Percentiles rank a stretch among this genome's conserved stretches.
These are phyloP conservation scores for Rhogogaster chlorosoma DNA, from an alignment of 2,888 invertebrate genomes.

Conservation along the genomic window DNA sequence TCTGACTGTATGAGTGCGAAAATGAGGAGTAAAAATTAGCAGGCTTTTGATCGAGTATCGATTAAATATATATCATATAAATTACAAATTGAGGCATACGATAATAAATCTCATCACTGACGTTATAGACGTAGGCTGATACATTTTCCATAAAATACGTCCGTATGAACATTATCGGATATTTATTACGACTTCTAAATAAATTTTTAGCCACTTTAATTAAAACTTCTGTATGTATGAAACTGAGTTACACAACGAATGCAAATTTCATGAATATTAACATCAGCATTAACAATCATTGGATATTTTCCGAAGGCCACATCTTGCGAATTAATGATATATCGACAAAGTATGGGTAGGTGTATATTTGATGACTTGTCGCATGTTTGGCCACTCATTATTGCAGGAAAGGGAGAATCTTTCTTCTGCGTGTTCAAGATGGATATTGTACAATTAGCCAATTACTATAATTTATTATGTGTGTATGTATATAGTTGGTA, in stretches of 20 bases:
- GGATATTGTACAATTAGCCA: slow-evolving; percentile 23
- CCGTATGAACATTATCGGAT: too few species aligned
- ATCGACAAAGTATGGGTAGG: too few species aligned
- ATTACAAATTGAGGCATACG: neutral
- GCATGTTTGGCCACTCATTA: neutral
- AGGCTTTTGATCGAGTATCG: neutral
- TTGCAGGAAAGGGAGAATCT: neutral
- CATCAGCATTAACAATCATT: neutral
- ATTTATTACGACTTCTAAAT: too few species aligned
- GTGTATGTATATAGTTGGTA: neutral
- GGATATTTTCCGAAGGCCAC: neutral
- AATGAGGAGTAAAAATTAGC: neutral
- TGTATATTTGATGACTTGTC: neutral
- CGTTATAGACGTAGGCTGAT: neutral
- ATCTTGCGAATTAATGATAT: neutral
- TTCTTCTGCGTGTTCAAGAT: neutral
- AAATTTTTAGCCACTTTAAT: too few species aligned
- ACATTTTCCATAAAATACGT: too few species aligned
- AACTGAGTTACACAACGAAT: too few species aligned
- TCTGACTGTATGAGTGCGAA: neutral
- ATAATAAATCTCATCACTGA: neutral
- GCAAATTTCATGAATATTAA: too few species aligned
- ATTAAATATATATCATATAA: neutral
- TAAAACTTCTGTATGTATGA: too few species aligned
- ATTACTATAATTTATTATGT: slow-evolving; percentile 30